A percentile compares a stretch with the other conserved stretches of the same genome.
phyloP scores from a whole-genome alignment of 2,888 invertebrate species.

The Abrostola tripartita region DNA sequence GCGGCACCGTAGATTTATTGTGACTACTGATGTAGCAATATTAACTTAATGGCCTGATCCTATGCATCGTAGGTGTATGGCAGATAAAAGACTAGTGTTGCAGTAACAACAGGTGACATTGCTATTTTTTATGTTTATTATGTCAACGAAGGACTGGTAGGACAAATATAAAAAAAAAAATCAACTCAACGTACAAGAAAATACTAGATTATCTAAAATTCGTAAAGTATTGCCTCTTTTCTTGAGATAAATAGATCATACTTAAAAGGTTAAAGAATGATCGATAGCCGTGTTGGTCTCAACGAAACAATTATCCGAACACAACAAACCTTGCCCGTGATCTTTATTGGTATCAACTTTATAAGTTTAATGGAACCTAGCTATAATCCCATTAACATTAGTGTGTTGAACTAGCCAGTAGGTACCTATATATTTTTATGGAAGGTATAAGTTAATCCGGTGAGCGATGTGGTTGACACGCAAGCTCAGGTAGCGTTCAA shows the following conservation, averaged over 20 bases:
- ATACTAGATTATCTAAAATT: conserved; percentile 1
- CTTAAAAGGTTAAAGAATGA: conserved; percentile 39
- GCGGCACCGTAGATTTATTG: conserved; percentile 71
- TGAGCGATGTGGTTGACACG: conserved; percentile 75
- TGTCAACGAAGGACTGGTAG: no score
- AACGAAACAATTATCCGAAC: conserved; percentile 49
- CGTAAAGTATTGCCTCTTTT: conserved; percentile 8
- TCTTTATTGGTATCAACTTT: conserved; percentile 76
- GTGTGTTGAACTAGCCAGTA: conserved; percentile 68
- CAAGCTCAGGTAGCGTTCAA: conserved; percentile 69
- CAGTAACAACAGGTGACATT: not conserved
- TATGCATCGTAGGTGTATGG: conserved; percentile 26
- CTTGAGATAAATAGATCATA: conserved; percentile 26
- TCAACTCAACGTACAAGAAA: not conserved
- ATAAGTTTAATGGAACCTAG: conserved; percentile 74
- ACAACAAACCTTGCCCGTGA: conserved; percentile 65
- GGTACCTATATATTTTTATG: conserved; percentile 72
- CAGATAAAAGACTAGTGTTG: conserved; percentile 17
- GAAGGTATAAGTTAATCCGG: conserved; percentile 78
- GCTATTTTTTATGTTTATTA: no score
- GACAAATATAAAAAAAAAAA: not conserved
- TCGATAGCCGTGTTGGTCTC: conserved; percentile 46
- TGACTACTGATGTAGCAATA: conserved; percentile 35
- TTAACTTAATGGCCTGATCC: conserved; percentile 42
- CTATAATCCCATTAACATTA: conserved; percentile 79